Evolutionary conservation across 2,797 vertebrate genomes (phyloP).

Genomic region (Anguilla pacifica): DNA sequence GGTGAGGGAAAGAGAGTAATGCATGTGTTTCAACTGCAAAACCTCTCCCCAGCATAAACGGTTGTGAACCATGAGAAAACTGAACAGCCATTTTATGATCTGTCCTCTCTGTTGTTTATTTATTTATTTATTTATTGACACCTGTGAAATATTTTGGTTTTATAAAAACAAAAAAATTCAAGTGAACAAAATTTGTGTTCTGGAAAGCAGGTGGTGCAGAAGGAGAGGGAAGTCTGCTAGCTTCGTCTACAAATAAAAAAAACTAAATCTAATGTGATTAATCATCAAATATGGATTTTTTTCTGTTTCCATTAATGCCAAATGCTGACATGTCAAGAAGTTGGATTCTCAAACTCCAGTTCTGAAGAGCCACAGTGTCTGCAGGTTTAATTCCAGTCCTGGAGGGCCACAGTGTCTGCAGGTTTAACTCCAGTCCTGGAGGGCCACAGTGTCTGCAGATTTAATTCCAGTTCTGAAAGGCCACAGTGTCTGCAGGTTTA

Average conservation of each 20-base stretch:
- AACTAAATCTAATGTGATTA: neutral
- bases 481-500: neutral
- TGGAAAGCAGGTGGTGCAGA: neutral
- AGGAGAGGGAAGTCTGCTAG: neutral
- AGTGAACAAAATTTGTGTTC: neutral
- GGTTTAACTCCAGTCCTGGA: neutral
- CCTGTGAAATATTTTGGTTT: neutral
- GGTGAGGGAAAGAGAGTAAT: neutral
- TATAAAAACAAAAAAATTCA: neutral
- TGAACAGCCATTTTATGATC: neutral
- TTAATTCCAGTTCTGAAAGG: neutral
- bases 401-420: neutral
- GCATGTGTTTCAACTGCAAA: neutral
- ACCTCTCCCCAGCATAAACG: no score
- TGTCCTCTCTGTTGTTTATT: neutral
- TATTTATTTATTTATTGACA: constrained; percentile 20
- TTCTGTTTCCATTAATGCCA: neutral
- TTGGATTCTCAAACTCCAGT: neutral
- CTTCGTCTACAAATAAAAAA: neutral
- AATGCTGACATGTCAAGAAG: neutral
- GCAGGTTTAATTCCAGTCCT: neutral
- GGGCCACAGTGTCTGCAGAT: neutral
- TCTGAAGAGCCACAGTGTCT: neutral
- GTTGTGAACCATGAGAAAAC: neutral
- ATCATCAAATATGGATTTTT: neutral